Conservation (phyloP, 1,140 invertebrate genomes). For the Lysiphlebus fabarum region DNA sequence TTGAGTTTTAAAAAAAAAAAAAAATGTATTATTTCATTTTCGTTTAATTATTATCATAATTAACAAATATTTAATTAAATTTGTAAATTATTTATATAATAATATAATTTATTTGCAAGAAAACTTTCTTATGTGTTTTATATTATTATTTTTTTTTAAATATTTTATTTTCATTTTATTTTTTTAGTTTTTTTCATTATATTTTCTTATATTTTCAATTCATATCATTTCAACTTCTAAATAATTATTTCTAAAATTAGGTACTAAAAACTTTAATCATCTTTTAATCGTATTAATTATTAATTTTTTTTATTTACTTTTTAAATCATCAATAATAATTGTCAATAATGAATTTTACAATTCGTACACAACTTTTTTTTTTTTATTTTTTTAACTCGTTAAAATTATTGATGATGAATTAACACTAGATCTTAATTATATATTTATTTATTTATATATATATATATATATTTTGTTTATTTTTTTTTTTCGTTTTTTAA, state of each 20-base stretch:
- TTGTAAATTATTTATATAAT: slow-evolving; percentile 18
- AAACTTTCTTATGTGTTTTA: slow-evolving; percentile 25
- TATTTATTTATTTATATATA: slow-evolving; percentile 3
- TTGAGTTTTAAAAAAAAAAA: no score
- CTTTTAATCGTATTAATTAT: slow-evolving; percentile 15
- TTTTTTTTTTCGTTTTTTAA: no score
- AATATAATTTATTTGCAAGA: slow-evolving; percentile 17
- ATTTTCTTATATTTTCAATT: slow-evolving; percentile 35
- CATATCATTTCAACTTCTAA: slow-evolving; percentile 3
- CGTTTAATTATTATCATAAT: no score
- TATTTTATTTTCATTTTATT: no score
- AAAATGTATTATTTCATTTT: no score
- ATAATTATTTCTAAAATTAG: slow-evolving; percentile 42
- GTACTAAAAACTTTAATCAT: slow-evolving; percentile 44
- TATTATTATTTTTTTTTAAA: no score
- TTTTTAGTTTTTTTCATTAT: no score
- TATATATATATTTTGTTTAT: background rate
- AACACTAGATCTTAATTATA: slow-evolving; percentile 41
- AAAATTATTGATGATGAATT: slow-evolving; percentile 44
- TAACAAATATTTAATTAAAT: slow-evolving; percentile 16
- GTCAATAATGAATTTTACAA: slow-evolving; percentile 33
- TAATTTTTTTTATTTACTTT: slow-evolving; percentile 4
- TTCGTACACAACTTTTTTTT: slow-evolving; percentile 33
- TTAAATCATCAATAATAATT: slow-evolving; percentile 35
- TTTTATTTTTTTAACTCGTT: slow-evolving; percentile 41